Base-by-base conservation (phyloP, 2,113 vertebrate genomes). In the Anas platyrhynchos region DNA sequence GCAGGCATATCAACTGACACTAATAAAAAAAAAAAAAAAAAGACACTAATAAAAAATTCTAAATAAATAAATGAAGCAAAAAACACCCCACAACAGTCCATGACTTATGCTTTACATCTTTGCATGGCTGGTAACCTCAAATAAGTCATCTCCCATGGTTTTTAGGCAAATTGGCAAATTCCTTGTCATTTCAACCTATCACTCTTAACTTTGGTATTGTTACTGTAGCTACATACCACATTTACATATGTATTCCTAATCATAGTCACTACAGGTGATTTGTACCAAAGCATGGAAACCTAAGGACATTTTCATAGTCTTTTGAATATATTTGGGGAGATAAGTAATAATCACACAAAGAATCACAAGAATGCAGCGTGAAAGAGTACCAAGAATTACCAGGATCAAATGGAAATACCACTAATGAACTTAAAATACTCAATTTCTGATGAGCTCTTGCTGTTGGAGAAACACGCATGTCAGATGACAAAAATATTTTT, bases 391-490 rank as follows among this genome's bases (percentile, higher is more conserved):
- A 83, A 31, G 25, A 7, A 62, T 15, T 31, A 81, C 17, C 52
- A 54, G 59, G 78, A 87, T 58, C 17, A 88, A 91, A 46, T 6
- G 72, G 38, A 50, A 78, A 75, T 32, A 38, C 15, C 17, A 46
- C 31, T 61, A 5, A 90, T 10, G 13, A 14, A 54, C 11, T 3
- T 6, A 36, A 74, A 36, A n/a, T 12, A 54, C 1, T 0, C 52
- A 41, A 26, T 16, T 84, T 63, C 66, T 71, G 36, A 21, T 75
- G 46, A 32, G 15, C 48, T 66, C 79, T 87, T 43, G 65, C 29
- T 73, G 52, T 3, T 65, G 26, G 12, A 92, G 43, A 81, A 90
- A 73, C 48, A 50, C 1, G 0, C 0, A 7, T 2, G 0, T 23
- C 44, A 65, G n/a, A 34, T 5, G 7, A 67, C 55, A 66, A 48